Evolutionary conservation across 2,113 vertebrate genomes (phyloP), one percentile per base, ranked within the genome.

Genomic region (Xyrauchen texanus): DNA sequence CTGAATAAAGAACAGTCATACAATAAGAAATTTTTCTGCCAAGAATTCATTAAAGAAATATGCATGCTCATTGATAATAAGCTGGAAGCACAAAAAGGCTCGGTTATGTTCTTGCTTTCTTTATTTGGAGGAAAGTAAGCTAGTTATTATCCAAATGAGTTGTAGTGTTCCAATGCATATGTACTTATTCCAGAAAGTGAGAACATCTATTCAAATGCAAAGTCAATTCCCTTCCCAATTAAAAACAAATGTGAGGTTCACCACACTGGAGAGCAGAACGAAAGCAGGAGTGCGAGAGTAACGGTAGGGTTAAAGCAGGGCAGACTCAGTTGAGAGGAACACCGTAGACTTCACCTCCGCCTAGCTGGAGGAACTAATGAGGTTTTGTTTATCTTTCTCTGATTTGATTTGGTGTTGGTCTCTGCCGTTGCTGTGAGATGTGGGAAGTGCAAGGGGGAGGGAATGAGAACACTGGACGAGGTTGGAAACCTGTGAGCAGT

Each of bases 181-280:
- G 60, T 82, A 80, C 77, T 75, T 82, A 80, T 77, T 84, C 69
- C 71, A 65, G 52, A 65, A 76, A 76, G 80, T 71, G 78, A 77
- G 79, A 85, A 77, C 68, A 76, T 34, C 62, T 67, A 83, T 83
- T 83, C 81, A 82, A 81, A 85, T 77, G 57, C 81, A 83, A 86
- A 84, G 74, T 83, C 69, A 86, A 84, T 84, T 81, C 80, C 81
- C 76, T 83, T 84, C 67, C 78, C 83, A 86, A 86, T 86, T 83
- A 86, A 86, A 86, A 81, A 80, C 72, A 79, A 82, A 86, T 77
- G 73, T 84, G 82, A 45, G 73, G 82, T 84, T 84, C 76, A 82
- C 57, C 77, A 80, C 77, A 77, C 79, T 68, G 2, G 71, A 79
- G 79, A 70, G 76, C 79, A 68, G 55, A 62, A 78, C 76, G 58